Conservation (phyloP, 2,113 vertebrate species). For the Rostratula benghalensis region DNA sequence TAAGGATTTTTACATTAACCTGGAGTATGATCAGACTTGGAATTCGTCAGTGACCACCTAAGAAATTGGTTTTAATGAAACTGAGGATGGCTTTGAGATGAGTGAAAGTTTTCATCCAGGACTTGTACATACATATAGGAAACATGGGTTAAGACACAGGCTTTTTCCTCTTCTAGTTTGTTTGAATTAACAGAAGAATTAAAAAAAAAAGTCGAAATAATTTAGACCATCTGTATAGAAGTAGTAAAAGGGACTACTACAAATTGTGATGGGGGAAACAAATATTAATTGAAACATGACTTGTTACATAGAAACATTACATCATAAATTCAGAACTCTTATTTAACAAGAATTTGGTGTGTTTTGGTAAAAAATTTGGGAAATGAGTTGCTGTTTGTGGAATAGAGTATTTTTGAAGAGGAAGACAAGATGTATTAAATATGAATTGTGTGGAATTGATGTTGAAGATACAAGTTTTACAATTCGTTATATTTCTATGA, state of each 20-base stretch:
- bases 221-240: not conserved
- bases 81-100: not conserved
- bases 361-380: not conserved
- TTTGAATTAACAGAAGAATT: not conserved
- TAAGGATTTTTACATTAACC: not conserved
- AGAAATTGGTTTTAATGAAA: not conserved
- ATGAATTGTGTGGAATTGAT: not conserved
- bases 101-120: not conserved
- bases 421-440: not conserved
- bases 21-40: not conserved
- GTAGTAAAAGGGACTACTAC: not conserved
- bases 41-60: not conserved
- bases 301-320: not conserved
- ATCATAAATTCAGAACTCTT: not conserved
- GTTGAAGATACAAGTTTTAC: constrained; percentile 42
- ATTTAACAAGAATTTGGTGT: not conserved
- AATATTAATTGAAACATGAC: not conserved
- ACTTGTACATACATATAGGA: not conserved
- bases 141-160: not conserved
- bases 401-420: not conserved
- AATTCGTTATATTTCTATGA: constrained; percentile 4
- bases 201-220: not conserved
- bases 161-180: not conserved
- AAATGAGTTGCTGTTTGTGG: not conserved
- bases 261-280: not conserved